phyloP scores from a whole-genome alignment of 2,888 invertebrate species.

The Ichneumoninae sp. region DNA sequence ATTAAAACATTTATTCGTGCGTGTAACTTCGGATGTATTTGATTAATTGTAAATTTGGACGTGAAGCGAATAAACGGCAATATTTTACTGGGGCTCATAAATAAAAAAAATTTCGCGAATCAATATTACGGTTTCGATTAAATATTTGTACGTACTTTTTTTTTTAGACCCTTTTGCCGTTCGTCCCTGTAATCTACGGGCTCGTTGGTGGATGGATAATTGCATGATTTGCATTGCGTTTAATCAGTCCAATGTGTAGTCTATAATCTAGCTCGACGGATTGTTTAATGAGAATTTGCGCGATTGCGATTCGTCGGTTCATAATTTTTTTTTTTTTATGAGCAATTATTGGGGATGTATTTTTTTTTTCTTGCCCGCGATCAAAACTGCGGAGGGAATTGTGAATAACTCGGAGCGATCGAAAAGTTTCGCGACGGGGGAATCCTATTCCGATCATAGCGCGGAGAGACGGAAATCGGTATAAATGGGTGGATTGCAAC shows the following conservation, averaged over 20 bases:
- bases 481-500: slow-evolving; percentile 34
- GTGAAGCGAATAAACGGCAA: not conserved
- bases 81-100: not conserved
- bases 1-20: not conserved
- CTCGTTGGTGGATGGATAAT: not conserved
- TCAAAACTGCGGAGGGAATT: slow-evolving; percentile 9
- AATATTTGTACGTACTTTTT: not conserved
- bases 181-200: not conserved
- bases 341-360: slow-evolving; percentile 27
- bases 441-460: slow-evolving; percentile 30
- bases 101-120: not conserved
- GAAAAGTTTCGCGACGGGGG: slow-evolving; percentile 41
- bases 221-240: slow-evolving; percentile 2
- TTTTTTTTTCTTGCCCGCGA: not conserved
- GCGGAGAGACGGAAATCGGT: slow-evolving; percentile 1
- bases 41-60: not conserved
- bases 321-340: not conserved
- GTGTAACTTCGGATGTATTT: not conserved
- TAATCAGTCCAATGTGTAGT: not conserved
- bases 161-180: not conserved
- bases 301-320: slow-evolving; percentile 28
- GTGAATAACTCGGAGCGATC: slow-evolving; percentile 39
- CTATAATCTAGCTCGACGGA: not conserved
- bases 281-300: slow-evolving; percentile 7
- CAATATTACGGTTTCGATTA: not conserved